phyloP scores from a whole-genome alignment of 2,888 invertebrate genomes.

The Hypena proboscidalis region DNA sequence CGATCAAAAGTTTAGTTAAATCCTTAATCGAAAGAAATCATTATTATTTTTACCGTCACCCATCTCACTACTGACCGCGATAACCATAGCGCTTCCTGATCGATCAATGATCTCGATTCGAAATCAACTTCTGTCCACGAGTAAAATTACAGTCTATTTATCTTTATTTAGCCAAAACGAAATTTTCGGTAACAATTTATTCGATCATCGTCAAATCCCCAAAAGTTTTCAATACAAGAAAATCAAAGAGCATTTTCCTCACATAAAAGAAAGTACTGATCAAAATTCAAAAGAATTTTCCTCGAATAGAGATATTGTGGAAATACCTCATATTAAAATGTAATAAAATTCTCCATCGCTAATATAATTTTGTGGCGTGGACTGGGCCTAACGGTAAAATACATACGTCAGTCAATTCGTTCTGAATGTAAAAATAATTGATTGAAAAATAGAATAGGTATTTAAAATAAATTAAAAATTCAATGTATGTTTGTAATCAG shows the following conservation, averaged over 20 bases:
- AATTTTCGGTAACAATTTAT: slow-evolving; percentile 12
- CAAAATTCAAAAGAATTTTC: slow-evolving; percentile 62
- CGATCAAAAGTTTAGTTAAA: too few relatives aligned
- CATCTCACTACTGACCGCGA: too few relatives aligned
- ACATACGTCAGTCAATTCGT: slow-evolving; percentile 45
- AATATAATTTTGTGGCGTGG: slow-evolving; percentile 68
- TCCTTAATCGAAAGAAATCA: too few relatives aligned
- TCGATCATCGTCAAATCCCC: slow-evolving; percentile 22
- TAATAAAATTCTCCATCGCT: slow-evolving; percentile 73
- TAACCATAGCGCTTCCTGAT: too few relatives aligned
- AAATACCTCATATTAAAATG: slow-evolving; percentile 77
- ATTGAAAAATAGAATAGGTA: too few relatives aligned
- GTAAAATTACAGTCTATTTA: background rate
- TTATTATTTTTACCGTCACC: too few relatives aligned
- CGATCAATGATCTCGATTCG: background rate
- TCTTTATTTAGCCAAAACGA: background rate
- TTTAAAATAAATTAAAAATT: too few relatives aligned
- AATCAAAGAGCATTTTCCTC: slow-evolving; percentile 54
- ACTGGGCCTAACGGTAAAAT: slow-evolving; percentile 47
- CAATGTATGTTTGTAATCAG: too few relatives aligned
- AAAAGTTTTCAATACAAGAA: slow-evolving; percentile 40
- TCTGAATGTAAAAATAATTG: slow-evolving; percentile 15
- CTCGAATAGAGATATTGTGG: slow-evolving; percentile 61
- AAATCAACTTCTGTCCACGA: background rate
- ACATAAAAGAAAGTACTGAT: slow-evolving; percentile 55